phyloP scores from a whole-genome alignment of 2,888 invertebrate species.

The Andricus quercusramuli region DNA sequence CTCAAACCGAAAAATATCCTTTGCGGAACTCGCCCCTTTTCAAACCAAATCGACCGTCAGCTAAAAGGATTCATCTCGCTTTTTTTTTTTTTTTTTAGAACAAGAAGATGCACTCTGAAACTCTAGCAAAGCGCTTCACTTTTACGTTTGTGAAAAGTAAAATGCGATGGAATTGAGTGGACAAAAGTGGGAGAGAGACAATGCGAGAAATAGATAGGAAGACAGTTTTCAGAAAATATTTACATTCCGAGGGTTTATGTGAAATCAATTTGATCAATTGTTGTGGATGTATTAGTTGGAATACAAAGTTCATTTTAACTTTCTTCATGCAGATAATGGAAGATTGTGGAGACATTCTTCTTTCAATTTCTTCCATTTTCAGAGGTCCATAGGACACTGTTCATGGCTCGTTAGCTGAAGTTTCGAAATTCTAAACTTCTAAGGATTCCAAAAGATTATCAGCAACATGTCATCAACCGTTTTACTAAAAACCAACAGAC shows the following conservation, averaged over 20 bases:
- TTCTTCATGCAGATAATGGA: not conserved
- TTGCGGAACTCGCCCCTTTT: constrained; percentile 40
- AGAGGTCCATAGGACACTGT: not conserved
- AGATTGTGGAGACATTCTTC: not conserved
- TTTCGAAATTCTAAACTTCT: constrained; percentile 3
- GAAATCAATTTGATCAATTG: too few species aligned
- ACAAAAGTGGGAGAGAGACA: not conserved
- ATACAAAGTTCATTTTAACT: not conserved
- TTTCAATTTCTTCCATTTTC: not conserved
- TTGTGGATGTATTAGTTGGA: too few species aligned
- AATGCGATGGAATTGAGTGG: constrained; percentile 6
- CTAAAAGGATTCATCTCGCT: constrained; percentile 37
- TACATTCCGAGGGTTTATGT: too few species aligned
- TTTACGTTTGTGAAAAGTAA: constrained; percentile 18
- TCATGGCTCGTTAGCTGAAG: not conserved
- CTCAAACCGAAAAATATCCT: constrained; percentile 39
- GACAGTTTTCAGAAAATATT: too few species aligned
- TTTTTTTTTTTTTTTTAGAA: not conserved
- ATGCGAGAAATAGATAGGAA: not conserved
- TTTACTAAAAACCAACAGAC: not conserved
- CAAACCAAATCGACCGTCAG: constrained; percentile 42
- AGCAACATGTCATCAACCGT: constrained; percentile 22
- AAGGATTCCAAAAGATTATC: constrained; percentile 7
- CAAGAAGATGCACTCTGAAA: constrained; percentile 29
- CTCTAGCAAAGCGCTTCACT: constrained; percentile 33